Conservation (phyloP, 2,888 invertebrate species). For the Pteria penguin region DNA sequence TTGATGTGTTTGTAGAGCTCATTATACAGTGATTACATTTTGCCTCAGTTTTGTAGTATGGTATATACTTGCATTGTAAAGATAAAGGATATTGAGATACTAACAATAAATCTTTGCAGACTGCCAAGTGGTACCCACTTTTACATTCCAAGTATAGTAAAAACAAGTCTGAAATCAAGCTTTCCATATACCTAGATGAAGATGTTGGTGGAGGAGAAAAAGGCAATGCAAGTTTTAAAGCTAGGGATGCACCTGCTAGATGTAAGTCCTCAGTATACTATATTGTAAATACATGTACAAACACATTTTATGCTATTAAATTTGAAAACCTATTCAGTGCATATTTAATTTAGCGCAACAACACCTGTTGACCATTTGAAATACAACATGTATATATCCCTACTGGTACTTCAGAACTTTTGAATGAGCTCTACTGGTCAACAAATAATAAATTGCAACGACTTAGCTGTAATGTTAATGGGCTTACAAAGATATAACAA, state of each 20-base stretch:
- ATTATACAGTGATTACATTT: neutral
- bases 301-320: neutral
- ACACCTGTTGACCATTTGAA: no score
- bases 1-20: neutral
- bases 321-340: neutral
- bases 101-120: slow-evolving; percentile 62
- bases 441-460: no score
- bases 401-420: no score
- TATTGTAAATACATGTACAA: neutral
- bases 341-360: no score
- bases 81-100: neutral
- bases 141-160: slow-evolving; percentile 80
- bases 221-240: slow-evolving; percentile 58
- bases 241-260: slow-evolving; percentile 67
- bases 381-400: no score
- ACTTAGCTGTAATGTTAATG: no score
- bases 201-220: slow-evolving; percentile 63
- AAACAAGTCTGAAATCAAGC: slow-evolving; percentile 78
- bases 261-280: slow-evolving; percentile 52
- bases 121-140: slow-evolving; percentile 79
- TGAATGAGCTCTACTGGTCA: no score
- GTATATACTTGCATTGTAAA: no score
- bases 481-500: no score
- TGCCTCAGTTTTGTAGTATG: no score
- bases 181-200: slow-evolving; percentile 79